Evolutionary conservation across 2,113 vertebrate genomes (phyloP).

Genomic region (Microtus pennsylvanicus): DNA sequence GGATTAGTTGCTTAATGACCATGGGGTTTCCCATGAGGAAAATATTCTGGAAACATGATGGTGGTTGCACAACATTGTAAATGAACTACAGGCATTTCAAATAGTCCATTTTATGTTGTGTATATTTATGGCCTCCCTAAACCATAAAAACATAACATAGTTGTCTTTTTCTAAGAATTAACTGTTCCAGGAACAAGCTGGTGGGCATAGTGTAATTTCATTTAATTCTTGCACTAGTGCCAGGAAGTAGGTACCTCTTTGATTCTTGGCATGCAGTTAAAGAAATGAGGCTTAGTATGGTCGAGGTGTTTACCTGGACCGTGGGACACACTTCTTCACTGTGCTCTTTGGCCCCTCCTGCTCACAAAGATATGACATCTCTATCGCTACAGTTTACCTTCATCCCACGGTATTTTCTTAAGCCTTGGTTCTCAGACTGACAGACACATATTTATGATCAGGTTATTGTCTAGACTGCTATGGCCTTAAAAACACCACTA

Average conservation of each 20-base stretch:
- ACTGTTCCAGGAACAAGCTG: neutral
- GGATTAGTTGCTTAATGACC: neutral
- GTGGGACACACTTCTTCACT: neutral
- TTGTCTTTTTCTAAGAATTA: neutral
- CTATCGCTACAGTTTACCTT: neutral
- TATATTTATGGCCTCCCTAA: neutral
- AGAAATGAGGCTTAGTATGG: neutral
- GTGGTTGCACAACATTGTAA: neutral
- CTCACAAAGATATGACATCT: neutral
- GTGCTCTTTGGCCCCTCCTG: rapidly evolving
- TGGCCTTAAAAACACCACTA: neutral
- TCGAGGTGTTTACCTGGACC: neutral
- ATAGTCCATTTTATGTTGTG: neutral
- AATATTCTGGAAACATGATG: neutral
- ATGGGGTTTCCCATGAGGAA: neutral
- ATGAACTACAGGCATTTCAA: neutral
- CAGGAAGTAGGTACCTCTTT: rapidly evolving
- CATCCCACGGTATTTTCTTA: neutral
- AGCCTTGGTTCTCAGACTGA: neutral
- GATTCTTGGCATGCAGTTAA: neutral
- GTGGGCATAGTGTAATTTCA: rapidly evolving
- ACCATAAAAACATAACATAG: neutral
- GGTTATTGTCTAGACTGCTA: neutral
- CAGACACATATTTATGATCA: neutral
- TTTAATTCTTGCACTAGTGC: neutral